These are phyloP conservation scores for Rhopilema esculentum DNA, from an alignment of 30 jellyfish, hydroid and myxozoan species.

Conservation along the genomic window DNA sequence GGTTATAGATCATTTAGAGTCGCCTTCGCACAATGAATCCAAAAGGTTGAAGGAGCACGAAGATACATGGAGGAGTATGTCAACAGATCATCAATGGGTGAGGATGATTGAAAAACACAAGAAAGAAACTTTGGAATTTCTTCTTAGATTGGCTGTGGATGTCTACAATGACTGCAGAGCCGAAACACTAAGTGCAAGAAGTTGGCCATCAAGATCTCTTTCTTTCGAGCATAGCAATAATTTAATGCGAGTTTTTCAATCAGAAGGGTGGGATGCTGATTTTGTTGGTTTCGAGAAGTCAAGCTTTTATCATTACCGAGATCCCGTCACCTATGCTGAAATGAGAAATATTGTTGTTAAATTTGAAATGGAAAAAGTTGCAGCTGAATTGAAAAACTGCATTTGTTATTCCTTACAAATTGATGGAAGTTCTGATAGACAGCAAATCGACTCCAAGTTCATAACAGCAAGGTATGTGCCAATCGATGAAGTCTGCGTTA, in stretches of 20 bases:
- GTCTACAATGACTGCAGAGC: constrained; percentile 52
- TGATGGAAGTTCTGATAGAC: constrained; percentile 62
- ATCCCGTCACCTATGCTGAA: constrained; percentile 66
- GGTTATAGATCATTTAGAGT: constrained; percentile 50
- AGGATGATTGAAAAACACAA: constrained; percentile 39
- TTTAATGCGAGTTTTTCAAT: constrained; percentile 28
- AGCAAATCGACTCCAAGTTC: constrained; percentile 58
- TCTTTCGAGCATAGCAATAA: constrained; percentile 44
- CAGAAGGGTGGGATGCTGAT: constrained; percentile 34
- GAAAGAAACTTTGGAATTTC: constrained; percentile 47
- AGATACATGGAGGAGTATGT: constrained; percentile 44
- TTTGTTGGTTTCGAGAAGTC: constrained; percentile 40
- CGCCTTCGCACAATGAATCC: constrained; percentile 61
- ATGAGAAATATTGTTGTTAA: constrained; percentile 18
- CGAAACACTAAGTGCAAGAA: constrained; percentile 71
- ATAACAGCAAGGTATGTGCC: constrained; percentile 65
- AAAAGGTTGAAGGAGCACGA: constrained; percentile 29
- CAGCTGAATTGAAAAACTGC: constrained; percentile 29
- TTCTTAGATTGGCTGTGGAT: constrained; percentile 57
- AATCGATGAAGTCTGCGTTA: constrained; percentile 42
- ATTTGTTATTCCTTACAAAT: constrained; percentile 40
- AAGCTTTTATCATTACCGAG: constrained; percentile 44
- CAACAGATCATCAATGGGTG: constrained; percentile 66
- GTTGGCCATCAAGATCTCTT: constrained; percentile 76
- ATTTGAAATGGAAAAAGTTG: constrained; percentile 18